Conservation (phyloP, 2,888 invertebrate genomes). For the Polydrusus tereticollis region DNA sequence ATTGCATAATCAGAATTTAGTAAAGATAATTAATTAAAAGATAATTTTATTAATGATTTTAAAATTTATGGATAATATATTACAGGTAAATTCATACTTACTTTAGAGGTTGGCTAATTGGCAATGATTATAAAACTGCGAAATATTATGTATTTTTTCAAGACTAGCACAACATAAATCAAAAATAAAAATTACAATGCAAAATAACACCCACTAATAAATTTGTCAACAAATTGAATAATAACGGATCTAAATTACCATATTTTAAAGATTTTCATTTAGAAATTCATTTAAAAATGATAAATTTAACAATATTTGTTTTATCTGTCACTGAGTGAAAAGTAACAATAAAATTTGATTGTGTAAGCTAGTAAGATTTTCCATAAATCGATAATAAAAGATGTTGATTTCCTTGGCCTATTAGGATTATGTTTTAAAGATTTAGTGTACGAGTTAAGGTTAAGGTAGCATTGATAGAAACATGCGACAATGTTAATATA, state of each 20-base stretch:
- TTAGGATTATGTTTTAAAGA: neutral
- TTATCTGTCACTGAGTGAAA: neutral
- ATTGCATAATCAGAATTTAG: too few species aligned
- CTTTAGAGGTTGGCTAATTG: too few species aligned
- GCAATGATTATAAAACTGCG: too few species aligned
- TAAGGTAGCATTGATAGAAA: too few species aligned
- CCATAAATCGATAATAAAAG: neutral
- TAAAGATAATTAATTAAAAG: too few species aligned
- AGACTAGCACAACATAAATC: too few species aligned
- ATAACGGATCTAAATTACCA: neutral
- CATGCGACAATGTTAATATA: too few species aligned
- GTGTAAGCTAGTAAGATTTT: neutral
- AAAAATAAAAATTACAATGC: too few species aligned
- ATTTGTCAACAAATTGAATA: neutral
- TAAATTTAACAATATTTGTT: neutral
- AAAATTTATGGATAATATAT: too few species aligned
- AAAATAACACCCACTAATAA: neutral
- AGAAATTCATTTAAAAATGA: neutral
- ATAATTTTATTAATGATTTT: too few species aligned
- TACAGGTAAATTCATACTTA: too few species aligned
- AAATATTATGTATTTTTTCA: too few species aligned
- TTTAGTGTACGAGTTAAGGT: neutral
- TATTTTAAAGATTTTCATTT: neutral
- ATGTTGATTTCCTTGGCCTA: slow-evolving; percentile 3
- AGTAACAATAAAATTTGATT: neutral